Percentiles rank a stretch among this genome's conserved stretches.
phyloP scores from a whole-genome alignment of 2,888 invertebrate species.

The Psylliodes chrysocephalus region DNA sequence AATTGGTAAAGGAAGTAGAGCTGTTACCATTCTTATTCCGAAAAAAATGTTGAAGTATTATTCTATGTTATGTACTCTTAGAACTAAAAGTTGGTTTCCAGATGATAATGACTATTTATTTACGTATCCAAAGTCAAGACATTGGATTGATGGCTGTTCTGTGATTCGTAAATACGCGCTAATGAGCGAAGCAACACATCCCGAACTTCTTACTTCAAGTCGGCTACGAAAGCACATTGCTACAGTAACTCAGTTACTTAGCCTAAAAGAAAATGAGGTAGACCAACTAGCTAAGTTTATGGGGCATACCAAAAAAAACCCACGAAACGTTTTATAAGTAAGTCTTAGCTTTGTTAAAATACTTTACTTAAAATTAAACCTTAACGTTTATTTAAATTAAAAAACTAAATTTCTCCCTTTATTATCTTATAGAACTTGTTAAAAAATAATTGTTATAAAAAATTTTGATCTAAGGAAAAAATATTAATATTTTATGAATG shows the following conservation, averaged over 20 bases:
- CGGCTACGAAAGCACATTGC: conserved; percentile 35
- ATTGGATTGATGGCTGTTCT: conserved; percentile 40
- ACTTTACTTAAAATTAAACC: no score
- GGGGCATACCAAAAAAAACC: conserved; percentile 35
- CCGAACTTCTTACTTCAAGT: conserved; percentile 33
- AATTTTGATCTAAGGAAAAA: no score
- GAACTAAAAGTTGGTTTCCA: conserved; percentile 27
- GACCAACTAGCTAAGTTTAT: conserved; percentile 37
- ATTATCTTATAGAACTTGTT: no score
- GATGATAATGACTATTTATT: conserved; percentile 37
- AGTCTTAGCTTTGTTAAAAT: no score
- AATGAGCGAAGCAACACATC: conserved; percentile 41
- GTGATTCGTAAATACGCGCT: conserved; percentile 14
- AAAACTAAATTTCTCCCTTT: no score
- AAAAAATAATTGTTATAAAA: no score
- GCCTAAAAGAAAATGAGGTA: conserved; percentile 26
- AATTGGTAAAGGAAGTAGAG: not conserved
- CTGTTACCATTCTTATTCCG: conserved; percentile 4
- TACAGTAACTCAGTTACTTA: conserved; percentile 28
- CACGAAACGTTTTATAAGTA: conserved; percentile 35
- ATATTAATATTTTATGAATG: no score
- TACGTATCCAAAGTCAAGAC: conserved; percentile 34
- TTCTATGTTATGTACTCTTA: conserved; percentile 24
- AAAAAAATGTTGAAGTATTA: conserved; percentile 34
- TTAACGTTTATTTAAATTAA: no score